Conservation (phyloP, 2,888 invertebrate genomes). For the Stenchaetothrips biformis region DNA sequence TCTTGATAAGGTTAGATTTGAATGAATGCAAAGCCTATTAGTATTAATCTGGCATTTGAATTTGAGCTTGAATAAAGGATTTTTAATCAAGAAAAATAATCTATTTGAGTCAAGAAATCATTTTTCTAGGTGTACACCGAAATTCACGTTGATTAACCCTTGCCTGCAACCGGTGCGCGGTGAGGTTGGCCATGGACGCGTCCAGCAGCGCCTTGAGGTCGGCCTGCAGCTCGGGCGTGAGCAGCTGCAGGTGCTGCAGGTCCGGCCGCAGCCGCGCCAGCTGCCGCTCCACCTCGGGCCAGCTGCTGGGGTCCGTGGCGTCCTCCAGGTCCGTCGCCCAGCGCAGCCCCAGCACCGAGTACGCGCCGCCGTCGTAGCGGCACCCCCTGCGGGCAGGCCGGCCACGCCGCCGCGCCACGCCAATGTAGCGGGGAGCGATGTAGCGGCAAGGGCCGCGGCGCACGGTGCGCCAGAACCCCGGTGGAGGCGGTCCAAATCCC, state of each 20-base stretch:
- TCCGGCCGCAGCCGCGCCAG: conserved; percentile 51
- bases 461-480: too few species aligned
- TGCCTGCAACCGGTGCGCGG: conserved; percentile 53
- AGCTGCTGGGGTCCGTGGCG: conserved; percentile 59
- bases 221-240: conserved; percentile 55
- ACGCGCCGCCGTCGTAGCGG: conserved; percentile 65
- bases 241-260: conserved; percentile 53
- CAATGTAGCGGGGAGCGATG: too few species aligned
- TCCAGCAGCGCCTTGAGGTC: conserved; percentile 55
- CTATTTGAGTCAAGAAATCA: too few species aligned
- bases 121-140: too few species aligned
- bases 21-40: too few species aligned
- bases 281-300: conserved; percentile 49
- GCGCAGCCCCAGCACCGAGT: conserved; percentile 65
- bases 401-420: too few species aligned
- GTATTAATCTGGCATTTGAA: not conserved
- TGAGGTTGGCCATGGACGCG: conserved; percentile 58
- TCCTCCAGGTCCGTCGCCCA: conserved; percentile 65
- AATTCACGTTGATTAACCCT: too few species aligned
- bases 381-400: conserved; percentile 55
- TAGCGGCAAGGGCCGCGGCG: too few species aligned
- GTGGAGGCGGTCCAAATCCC: too few species aligned
- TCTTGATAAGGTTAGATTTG: too few species aligned
- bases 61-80: not conserved
- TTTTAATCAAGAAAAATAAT: too few species aligned